A percentile compares a stretch with the other conserved stretches of the same genome.
These are phyloP conservation scores for Rattus rattus DNA, from an alignment of 2,113 vertebrate genomes.

Conservation along the genomic window DNA sequence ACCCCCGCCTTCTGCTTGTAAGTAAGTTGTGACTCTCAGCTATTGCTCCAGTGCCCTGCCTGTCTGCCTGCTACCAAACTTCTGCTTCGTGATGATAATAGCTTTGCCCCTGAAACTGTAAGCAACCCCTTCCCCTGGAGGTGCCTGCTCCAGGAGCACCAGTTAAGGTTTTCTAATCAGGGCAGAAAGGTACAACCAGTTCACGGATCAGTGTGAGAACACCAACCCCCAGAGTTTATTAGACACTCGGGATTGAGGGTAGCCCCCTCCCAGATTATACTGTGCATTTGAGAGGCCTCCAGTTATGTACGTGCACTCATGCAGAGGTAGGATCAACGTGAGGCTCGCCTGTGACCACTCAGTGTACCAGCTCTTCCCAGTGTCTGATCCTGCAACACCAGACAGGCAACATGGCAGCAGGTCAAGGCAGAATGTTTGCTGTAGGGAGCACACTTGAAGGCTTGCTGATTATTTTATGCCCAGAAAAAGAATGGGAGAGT, in stretches of 20 bases:
- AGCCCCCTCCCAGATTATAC: neutral
- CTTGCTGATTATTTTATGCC: neutral
- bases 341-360: neutral
- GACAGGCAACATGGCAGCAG: neutral
- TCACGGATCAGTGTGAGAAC: neutral
- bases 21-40: too few species aligned
- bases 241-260: neutral
- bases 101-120: too few species aligned
- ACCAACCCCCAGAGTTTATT: neutral
- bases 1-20: too few species aligned
- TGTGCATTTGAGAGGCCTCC: neutral
- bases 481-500: neutral
- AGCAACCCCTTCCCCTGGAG: neutral
- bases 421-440: rapidly evolving
- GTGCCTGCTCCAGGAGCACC: neutral
- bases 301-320: neutral
- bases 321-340: rapidly evolving
- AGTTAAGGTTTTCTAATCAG: neutral
- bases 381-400: neutral
- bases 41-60: too few species aligned
- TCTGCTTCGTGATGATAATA: too few species aligned
- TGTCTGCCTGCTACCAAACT: too few species aligned
- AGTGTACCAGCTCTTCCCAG: neutral
- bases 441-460: neutral
- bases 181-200: neutral